Conservation (phyloP, 1,140 invertebrate genomes). For the Drosophila aff. region DNA sequence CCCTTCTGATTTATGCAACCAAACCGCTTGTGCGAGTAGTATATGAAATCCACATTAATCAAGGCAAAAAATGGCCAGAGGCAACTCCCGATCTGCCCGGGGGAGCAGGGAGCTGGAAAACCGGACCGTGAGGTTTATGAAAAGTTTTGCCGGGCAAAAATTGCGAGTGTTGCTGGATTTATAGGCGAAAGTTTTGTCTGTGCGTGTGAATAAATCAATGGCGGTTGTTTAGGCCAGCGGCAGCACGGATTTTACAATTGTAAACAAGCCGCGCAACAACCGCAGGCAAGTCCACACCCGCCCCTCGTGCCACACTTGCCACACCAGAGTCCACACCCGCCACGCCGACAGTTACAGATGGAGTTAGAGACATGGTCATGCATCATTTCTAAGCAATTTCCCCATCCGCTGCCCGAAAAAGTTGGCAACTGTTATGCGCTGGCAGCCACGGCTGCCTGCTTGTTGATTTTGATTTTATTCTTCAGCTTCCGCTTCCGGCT, state of each 20-base stretch:
- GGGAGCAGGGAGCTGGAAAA: constrained; percentile 14
- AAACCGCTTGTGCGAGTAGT: constrained; percentile 59
- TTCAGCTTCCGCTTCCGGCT: constrained; percentile 69
- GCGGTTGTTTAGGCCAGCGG: constrained; percentile 67
- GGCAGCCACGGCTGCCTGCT: constrained; percentile 28
- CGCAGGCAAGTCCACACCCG: constrained; percentile 2
- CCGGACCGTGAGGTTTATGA: constrained; percentile 67
- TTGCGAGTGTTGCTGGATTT: constrained; percentile 64
- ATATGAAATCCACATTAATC: constrained; percentile 78
- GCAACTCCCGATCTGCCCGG: constrained; percentile 1
- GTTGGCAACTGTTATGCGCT: constrained; percentile 56
- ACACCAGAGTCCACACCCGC: neutral
- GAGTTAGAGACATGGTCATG: constrained; percentile 53
- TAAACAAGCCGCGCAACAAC: constrained; percentile 60
- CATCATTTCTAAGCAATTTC: constrained; percentile 84
- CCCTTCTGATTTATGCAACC: constrained; percentile 65
- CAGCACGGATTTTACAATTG: constrained; percentile 66
- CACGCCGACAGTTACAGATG: constrained; percentile 32
- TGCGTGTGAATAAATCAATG: constrained; percentile 73
- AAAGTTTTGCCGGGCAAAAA: constrained; percentile 62
- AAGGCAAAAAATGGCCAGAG: constrained; percentile 51
- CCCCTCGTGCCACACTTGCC: neutral
- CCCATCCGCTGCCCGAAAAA: constrained; percentile 58
- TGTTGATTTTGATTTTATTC: constrained; percentile 73
- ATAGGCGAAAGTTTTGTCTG: constrained; percentile 73